Evolutionary conservation across 2,113 vertebrate species (phyloP).

Genomic region (Cariama cristata): DNA sequence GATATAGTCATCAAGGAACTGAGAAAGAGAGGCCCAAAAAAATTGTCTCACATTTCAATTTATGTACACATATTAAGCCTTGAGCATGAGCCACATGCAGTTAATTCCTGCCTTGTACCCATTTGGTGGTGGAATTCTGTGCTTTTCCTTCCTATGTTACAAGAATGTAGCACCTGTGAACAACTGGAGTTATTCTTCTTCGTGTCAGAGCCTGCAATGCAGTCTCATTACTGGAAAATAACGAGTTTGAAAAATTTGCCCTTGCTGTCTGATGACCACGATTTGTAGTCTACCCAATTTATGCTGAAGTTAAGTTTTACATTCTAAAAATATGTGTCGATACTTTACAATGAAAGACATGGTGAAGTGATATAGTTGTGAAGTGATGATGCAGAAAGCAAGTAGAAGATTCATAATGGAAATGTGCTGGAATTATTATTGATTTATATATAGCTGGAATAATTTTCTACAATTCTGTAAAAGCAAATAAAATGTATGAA

Average conservation of each 20-base stretch:
- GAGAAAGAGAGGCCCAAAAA: neutral
- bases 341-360: neutral
- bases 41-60: neutral
- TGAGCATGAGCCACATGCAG: neutral
- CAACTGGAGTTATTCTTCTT: neutral
- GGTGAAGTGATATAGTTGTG: neutral
- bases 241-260: neutral
- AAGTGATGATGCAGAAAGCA: neutral
- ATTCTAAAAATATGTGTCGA: neutral
- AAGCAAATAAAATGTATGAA: neutral
- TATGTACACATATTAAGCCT: neutral
- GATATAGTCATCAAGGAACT: neutral
- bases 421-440: neutral
- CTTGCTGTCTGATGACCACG: neutral
- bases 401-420: neutral
- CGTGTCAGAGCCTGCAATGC: neutral
- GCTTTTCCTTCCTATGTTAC: neutral
- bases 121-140: neutral
- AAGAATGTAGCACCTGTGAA: neutral
- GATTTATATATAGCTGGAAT: neutral
- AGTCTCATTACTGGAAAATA: neutral
- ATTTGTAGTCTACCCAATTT: neutral
- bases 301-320: neutral
- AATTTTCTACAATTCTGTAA: neutral
- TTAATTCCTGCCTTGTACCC: neutral